phyloP scores from a whole-genome alignment of 2,113 vertebrate species.

The Pedionomus torquatus region DNA sequence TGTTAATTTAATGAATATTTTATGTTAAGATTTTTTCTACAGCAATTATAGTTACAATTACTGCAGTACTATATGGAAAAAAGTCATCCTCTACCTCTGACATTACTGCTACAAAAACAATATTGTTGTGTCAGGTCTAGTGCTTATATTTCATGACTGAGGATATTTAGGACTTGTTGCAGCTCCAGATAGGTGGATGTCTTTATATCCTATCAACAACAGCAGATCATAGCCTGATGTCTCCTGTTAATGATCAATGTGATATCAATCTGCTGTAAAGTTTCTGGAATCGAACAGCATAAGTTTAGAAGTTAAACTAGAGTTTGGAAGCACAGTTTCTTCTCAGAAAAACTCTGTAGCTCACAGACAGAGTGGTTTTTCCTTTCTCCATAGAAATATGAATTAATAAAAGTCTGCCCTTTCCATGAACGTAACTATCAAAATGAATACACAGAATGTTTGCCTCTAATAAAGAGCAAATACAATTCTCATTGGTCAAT shows the following conservation, averaged over 20 bases:
- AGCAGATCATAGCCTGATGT: neutral
- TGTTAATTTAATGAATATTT: neutral
- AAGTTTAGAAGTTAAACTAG: neutral
- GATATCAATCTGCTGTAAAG: neutral
- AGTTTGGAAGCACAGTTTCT: neutral
- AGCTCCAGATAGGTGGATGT: neutral
- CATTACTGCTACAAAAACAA: neutral
- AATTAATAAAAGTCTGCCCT: neutral
- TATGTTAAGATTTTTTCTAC: neutral
- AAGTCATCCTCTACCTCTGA: neutral
- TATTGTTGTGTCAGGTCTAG: neutral
- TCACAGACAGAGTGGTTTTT: neutral
- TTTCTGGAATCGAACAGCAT: neutral
- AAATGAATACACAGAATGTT: neutral
- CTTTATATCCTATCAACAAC: neutral
- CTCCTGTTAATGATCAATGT: neutral
- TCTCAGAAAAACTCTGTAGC: neutral
- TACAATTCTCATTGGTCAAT: neutral
- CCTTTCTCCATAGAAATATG: neutral
- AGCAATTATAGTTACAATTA: neutral
- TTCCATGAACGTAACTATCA: neutral
- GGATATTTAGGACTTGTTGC: neutral
- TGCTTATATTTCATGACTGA: neutral
- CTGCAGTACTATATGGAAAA: neutral
- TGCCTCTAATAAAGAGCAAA: neutral